Conservation (phyloP, 2,797 vertebrate species). For the Crossoptilon crossoptilon region DNA sequence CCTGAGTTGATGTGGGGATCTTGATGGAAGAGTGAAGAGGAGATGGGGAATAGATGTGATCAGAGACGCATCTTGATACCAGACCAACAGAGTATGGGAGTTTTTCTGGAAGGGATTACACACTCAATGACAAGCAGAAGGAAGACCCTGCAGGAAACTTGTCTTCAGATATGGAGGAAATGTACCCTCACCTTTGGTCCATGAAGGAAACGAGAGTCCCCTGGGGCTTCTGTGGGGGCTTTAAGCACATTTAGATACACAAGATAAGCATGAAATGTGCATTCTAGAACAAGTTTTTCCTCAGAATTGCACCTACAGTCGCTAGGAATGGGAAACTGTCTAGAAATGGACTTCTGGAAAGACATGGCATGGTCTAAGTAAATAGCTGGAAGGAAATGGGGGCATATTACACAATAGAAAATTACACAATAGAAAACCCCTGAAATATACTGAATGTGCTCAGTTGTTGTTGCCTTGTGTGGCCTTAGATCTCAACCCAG, state of each 20-base stretch:
- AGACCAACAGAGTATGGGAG: neutral
- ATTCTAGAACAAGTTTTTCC: neutral
- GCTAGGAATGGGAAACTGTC: neutral
- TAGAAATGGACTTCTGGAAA: neutral
- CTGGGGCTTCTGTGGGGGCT: neutral
- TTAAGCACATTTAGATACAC: neutral
- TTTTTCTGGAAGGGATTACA: neutral
- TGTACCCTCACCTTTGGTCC: neutral
- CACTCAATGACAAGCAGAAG: rapidly evolving
- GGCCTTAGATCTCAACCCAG: neutral
- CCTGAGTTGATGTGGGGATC: neutral
- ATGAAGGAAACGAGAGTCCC: neutral
- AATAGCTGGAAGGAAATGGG: neutral
- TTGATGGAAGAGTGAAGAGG: neutral
- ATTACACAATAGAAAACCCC: neutral
- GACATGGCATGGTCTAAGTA: neutral
- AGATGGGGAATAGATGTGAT: neutral
- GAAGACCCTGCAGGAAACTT: neutral
- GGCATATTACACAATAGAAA: neutral
- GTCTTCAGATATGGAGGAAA: neutral
- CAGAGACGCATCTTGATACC: neutral
- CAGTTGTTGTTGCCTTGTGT: neutral
- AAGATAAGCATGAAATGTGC: neutral
- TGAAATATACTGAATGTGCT: neutral
- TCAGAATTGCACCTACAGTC: neutral